These are phyloP conservation scores for Druon quercuslanigerum DNA, from an alignment of 1,140 invertebrate genomes.

Conservation along the genomic window DNA sequence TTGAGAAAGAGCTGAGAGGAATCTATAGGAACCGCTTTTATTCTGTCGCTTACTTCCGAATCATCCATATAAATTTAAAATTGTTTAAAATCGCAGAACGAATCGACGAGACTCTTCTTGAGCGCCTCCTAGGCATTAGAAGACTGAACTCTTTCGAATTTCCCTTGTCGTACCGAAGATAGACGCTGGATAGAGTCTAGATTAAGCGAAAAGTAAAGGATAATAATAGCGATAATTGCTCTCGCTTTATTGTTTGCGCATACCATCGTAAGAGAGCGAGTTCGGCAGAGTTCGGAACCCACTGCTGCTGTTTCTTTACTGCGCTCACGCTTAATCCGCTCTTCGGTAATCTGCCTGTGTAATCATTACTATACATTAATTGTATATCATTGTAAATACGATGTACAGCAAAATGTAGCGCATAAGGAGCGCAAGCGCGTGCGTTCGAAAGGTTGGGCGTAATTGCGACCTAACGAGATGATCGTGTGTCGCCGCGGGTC, in stretches of 20 bases:
- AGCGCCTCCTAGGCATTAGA: conserved; percentile 3
- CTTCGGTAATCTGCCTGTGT: conserved; percentile 33
- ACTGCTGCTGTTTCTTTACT: not conserved
- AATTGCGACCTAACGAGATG: conserved; percentile 15
- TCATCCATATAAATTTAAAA: not conserved
- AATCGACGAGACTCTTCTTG: conserved; percentile 10
- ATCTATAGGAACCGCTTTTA: not conserved
- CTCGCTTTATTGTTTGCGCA: conserved; percentile 26
- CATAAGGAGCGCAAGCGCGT: conserved; percentile 41
- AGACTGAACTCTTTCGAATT: conserved; percentile 29
- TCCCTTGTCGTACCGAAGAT: not conserved
- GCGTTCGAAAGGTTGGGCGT: conserved; percentile 1
- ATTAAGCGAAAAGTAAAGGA: not conserved
- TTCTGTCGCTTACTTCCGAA: not conserved
- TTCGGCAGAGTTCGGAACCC: not conserved
- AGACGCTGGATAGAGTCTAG: not conserved
- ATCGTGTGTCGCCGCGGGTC: conserved; percentile 7
- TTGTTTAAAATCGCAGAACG: not conserved
- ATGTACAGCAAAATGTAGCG: conserved; percentile 22
- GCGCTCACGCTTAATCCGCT: conserved; percentile 35
- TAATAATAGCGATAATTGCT: not conserved
- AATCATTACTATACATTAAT: conserved; percentile 47
- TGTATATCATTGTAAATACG: conserved; percentile 50
- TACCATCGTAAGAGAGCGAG: not conserved
- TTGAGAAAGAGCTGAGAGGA: not conserved